Evolutionary conservation across 2,888 invertebrate species (phyloP), one percentile per base, ranked within the genome.

Genomic region (Heteromurus nitidus): DNA sequence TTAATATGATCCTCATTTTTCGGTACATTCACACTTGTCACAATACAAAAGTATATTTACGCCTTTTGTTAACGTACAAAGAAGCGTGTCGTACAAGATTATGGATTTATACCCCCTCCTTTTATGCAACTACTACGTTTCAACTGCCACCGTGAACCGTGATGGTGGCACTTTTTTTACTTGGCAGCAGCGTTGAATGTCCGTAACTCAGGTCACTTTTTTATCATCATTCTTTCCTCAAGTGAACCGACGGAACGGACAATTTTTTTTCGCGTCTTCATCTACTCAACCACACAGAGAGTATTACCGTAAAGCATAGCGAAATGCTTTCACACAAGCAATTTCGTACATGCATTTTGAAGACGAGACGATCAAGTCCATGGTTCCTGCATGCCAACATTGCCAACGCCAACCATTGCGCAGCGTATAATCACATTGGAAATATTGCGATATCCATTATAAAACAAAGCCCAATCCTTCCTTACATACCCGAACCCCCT

Each of bases 61-160:
- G 53, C 22, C 13, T 28, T 58, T 11, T 58, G 36, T 36, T 36
- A 36, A n/a, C n/a, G n/a, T 13, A 36, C 5, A 36, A 58, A 26
- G 62, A 62, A 62, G 31, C 62, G 62, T 62, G 62, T 62, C 62
- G 18, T 16, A 62, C 5, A 31, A 18, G 31, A 30, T 62, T 31
- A 62, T 62, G 62, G 31, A 28, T 62, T 20, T 30, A 18, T 62
- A 62, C 30, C 31, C 62, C 62, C 31, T n/a, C n/a, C n/a, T n/a
- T n/a, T n/a, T n/a, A n/a, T n/a, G n/a, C n/a, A n/a, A n/a, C n/a
- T n/a, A n/a, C n/a, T n/a, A n/a, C n/a, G n/a, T n/a, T n/a, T n/a
- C n/a, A n/a, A n/a, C n/a, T n/a, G n/a, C 16, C 58, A 13, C 22
- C 31, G 20, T 62, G 30, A 62, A 62, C 18, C n/a, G n/a, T 62